Conservation (phyloP, 2,113 vertebrate genomes). For the Monopterus albus region DNA sequence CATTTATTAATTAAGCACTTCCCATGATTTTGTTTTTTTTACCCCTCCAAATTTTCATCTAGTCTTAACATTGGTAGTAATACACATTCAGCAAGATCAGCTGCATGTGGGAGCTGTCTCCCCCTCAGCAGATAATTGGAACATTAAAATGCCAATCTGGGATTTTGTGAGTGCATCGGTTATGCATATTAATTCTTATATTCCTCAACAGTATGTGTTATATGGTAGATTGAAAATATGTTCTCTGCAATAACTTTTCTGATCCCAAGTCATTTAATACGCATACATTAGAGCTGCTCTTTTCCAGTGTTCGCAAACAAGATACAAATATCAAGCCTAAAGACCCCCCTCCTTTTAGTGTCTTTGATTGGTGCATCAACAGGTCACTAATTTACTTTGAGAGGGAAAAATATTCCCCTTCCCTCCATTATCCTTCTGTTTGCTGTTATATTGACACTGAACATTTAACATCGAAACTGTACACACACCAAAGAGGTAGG, state of each 20-base stretch:
- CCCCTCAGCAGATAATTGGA: conserved; percentile 66
- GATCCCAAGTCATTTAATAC: conserved; percentile 9
- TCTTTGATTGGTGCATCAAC: conserved; percentile 33
- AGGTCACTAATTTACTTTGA: conserved; percentile 26
- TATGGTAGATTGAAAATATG: conserved; percentile 17
- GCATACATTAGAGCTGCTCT: background rate
- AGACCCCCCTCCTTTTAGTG: background rate
- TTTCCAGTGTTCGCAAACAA: conserved; percentile 14
- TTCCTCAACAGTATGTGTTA: conserved; percentile 25
- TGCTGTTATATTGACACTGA: conserved; percentile 9
- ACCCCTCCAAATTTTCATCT: conserved; percentile 11
- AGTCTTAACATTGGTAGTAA: conserved; percentile 14
- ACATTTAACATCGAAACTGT: conserved; percentile 29
- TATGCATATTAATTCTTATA: conserved; percentile 60
- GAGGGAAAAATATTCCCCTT: conserved; percentile 1
- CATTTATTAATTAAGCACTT: conserved; percentile 46
- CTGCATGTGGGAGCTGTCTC: conserved; percentile 39
- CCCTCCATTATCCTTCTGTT: conserved; percentile 14
- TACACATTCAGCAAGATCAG: conserved; percentile 51
- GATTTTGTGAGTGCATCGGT: conserved; percentile 58
- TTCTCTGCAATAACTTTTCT: conserved; percentile 5
- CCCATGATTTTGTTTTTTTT: conserved; percentile 32
- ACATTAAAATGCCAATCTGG: conserved; percentile 68
- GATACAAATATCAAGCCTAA: background rate
- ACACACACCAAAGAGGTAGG: conserved; percentile 10